phyloP scores from a whole-genome alignment of 2,113 vertebrate species.

The Misgurnus mizolepis region DNA sequence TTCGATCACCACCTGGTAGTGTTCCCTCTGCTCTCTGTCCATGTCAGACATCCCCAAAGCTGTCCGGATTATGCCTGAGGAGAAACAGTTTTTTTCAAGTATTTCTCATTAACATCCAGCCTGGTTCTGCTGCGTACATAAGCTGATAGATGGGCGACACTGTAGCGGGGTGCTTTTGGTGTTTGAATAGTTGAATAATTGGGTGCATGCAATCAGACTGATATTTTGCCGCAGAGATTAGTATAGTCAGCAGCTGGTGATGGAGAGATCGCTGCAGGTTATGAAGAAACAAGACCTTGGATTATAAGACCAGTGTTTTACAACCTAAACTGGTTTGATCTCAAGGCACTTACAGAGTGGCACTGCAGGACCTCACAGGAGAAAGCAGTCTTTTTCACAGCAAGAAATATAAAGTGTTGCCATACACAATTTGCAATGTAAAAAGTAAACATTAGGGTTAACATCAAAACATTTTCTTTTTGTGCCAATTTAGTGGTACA shows the following conservation, averaged over 20 bases:
- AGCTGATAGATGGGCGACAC: neutral
- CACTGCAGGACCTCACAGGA: neutral
- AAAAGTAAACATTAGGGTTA: neutral
- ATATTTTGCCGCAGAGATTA: slow-evolving; percentile 49
- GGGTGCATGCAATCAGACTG: slow-evolving; percentile 31
- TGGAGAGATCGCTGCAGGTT: slow-evolving; percentile 44
- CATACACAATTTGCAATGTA: no score
- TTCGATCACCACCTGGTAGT: slow-evolving; percentile 95
- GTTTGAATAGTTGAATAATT: slow-evolving; percentile 28
- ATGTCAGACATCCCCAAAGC: slow-evolving; percentile 85
- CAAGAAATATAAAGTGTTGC: no score
- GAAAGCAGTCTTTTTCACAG: neutral
- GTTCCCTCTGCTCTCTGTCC: slow-evolving; percentile 91
- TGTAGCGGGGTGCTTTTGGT: slow-evolving; percentile 33
- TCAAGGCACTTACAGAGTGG: slow-evolving; percentile 1
- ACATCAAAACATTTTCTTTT: no score
- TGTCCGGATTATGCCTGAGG: slow-evolving; percentile 89
- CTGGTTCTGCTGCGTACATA: neutral
- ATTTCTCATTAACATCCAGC: neutral
- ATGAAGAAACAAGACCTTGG: slow-evolving; percentile 33
- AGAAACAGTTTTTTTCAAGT: neutral
- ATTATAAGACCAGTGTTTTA: slow-evolving; percentile 8
- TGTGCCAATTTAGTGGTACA: no score
- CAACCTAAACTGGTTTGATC: slow-evolving; percentile 17
- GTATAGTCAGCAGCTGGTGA: slow-evolving; percentile 43